Evolutionary conservation across 2,888 invertebrate genomes (phyloP).

Genomic region (Spodoptera exigua): DNA sequence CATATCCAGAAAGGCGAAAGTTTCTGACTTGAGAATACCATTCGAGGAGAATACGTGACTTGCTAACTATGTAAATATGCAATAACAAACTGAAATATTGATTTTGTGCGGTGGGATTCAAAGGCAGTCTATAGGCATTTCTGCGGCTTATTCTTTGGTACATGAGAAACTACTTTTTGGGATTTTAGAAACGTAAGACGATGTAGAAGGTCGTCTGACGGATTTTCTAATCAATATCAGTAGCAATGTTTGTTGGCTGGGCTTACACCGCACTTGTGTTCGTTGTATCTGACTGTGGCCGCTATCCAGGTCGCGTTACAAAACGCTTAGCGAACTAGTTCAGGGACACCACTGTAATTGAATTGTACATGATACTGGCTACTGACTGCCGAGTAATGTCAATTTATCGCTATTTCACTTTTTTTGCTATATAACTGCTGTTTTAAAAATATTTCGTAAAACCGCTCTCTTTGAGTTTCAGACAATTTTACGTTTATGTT

Average conservation of each 20-base stretch:
- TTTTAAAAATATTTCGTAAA: constrained; percentile 22
- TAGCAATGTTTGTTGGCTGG: constrained; percentile 3
- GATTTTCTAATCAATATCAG: neutral
- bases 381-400: constrained; percentile 53
- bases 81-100: constrained; percentile 57
- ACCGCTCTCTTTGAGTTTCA: constrained; percentile 4
- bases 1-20: constrained; percentile 31
- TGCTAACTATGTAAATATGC: constrained; percentile 51
- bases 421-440: constrained; percentile 25
- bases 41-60: constrained; percentile 30
- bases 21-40: constrained; percentile 19
- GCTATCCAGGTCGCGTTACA: constrained; percentile 82
- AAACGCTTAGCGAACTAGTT: constrained; percentile 82
- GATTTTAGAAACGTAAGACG: too few relatives aligned
- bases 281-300: constrained; percentile 66
- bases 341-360: constrained; percentile 82
- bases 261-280: constrained; percentile 31
- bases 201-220: neutral
- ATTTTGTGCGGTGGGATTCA: constrained; percentile 57
- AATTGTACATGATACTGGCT: constrained; percentile 75
- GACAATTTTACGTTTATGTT: constrained; percentile 14
- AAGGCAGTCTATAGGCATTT: constrained; percentile 24
- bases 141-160: too few relatives aligned
- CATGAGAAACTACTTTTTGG: too few relatives aligned
- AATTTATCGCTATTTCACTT: constrained; percentile 45